Conservation (phyloP, 1,140 invertebrate genomes). For the Diabrotica undecimpunctata region DNA sequence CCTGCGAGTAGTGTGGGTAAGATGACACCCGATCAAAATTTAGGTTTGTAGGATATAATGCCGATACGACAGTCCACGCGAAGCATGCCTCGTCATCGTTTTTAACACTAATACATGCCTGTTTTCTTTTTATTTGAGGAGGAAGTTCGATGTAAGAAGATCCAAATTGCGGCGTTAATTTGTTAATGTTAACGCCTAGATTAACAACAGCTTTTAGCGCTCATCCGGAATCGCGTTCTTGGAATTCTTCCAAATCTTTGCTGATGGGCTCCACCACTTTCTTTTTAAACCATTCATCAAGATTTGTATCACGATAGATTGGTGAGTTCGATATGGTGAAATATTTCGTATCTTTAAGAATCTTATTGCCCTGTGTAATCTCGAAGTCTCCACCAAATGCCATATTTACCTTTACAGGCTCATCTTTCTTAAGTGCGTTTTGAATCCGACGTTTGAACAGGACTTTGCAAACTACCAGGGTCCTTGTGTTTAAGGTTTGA, state of each 20-base stretch:
- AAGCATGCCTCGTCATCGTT: conserved; percentile 45
- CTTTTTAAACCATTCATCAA: no score
- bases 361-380: no score
- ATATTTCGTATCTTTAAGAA: no score
- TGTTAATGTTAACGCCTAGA: conserved; percentile 24
- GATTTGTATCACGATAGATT: no score
- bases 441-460: no score
- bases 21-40: conserved; percentile 23
- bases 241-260: conserved; percentile 22
- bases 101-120: conserved; percentile 45
- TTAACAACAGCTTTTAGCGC: conserved; percentile 17
- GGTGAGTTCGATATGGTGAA: no score
- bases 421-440: no score
- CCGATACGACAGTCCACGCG: conserved; percentile 40
- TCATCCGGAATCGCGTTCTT: conserved; percentile 24
- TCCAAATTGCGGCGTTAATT: conserved; percentile 38
- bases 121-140: conserved; percentile 33
- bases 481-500: no score
- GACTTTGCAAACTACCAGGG: no score
- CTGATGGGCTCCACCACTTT: conserved; percentile 1
- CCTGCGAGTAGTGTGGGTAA: conserved; percentile 25
- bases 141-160: conserved; percentile 41
- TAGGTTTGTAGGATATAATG: conserved; percentile 26
- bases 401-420: no score
- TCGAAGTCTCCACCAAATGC: no score